Conservation (phyloP, 2,888 invertebrate genomes). For the Lasioglossum lativentre region DNA sequence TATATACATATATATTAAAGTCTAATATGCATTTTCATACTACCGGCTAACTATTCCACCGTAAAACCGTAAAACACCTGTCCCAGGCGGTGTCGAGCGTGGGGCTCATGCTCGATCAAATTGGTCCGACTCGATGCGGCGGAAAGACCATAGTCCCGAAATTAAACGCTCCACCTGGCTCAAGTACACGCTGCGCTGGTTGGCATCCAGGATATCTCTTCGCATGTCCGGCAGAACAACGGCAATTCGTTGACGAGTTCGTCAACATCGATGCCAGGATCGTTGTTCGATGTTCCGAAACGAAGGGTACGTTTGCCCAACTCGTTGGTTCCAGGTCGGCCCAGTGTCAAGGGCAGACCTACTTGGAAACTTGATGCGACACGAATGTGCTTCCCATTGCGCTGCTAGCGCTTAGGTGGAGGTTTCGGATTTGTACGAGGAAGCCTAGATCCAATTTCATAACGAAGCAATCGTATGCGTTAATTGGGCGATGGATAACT, state of each 20-base stretch:
- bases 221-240: background rate
- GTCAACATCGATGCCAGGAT: background rate
- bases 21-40: conserved; percentile 32
- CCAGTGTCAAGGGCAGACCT: background rate
- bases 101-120: background rate
- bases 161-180: background rate
- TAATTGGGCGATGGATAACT: background rate
- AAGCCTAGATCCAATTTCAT: background rate
- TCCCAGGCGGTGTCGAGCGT: background rate
- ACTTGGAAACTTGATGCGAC: background rate
- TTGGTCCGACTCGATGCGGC: background rate
- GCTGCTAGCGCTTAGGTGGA: background rate
- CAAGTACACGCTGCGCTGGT: background rate
- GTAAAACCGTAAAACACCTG: conserved; percentile 1
- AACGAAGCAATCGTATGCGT: background rate
- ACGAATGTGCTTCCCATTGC: too few species aligned
- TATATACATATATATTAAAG: conserved; percentile 12
- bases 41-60: conserved; percentile 17
- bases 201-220: background rate
- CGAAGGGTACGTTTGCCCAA: background rate
- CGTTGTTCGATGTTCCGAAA: too few species aligned
- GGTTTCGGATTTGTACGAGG: background rate
- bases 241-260: background rate
- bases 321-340: background rate
- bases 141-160: background rate